phyloP scores from a whole-genome alignment of 2,113 vertebrate genomes.

The Crocuta crocuta region DNA sequence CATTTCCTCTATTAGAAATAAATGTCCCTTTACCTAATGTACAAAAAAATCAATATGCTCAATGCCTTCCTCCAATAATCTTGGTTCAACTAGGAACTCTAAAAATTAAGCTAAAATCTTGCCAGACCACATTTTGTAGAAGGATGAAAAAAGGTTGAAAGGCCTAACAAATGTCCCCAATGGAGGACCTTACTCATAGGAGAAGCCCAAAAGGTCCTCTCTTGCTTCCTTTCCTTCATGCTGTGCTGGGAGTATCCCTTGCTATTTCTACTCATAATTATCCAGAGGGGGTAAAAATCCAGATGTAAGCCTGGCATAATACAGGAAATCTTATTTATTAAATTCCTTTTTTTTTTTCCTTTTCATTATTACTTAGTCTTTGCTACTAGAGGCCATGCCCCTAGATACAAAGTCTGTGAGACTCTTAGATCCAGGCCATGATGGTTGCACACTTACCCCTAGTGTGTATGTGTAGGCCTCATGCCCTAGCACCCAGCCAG shows the following conservation, averaged over 20 bases:
- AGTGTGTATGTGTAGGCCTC: not conserved
- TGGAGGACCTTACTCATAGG: not conserved
- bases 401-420: not conserved
- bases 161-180: not conserved
- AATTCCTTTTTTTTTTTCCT: not conserved
- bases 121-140: not conserved
- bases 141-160: not conserved
- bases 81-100: slow-evolving; percentile 68
- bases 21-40: slow-evolving; percentile 75
- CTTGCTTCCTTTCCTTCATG: not conserved
- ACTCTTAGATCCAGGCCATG: not conserved
- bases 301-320: not conserved
- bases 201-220: not conserved
- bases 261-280: slow-evolving; percentile 39
- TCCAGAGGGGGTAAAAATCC: not conserved
- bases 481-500: not conserved
- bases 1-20: slow-evolving; percentile 81
- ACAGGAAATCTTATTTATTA: not conserved
- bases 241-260: not conserved
- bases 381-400: not conserved
- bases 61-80: slow-evolving; percentile 66
- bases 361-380: slow-evolving; percentile 9
- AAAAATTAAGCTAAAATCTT: slow-evolving; percentile 70
- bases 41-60: slow-evolving; percentile 74
- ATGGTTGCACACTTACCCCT: too few relatives aligned